Conservation (phyloP, 2,113 vertebrate species). For the Thryonomys swinderianus region DNA sequence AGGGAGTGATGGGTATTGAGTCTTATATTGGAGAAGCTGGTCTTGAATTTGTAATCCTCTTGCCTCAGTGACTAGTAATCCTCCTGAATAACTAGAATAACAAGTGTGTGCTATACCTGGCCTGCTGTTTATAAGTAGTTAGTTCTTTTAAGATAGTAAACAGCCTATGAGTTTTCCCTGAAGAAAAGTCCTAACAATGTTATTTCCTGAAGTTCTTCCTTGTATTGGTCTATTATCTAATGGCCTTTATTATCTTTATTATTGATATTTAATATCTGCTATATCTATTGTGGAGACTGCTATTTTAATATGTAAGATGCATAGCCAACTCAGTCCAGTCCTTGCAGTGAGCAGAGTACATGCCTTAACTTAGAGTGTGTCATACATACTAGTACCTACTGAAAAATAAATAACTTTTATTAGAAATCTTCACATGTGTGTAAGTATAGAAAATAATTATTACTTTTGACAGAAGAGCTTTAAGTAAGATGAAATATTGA, state of each 20-base stretch:
- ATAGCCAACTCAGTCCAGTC: not conserved
- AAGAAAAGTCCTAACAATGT: too few species aligned
- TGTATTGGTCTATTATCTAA: not conserved
- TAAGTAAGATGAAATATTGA: not conserved
- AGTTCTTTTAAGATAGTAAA: not conserved
- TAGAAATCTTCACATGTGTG: not conserved
- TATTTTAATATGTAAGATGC: not conserved
- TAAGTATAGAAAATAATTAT: not conserved
- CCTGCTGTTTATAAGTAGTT: not conserved
- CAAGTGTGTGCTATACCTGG: not conserved
- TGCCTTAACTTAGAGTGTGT: not conserved
- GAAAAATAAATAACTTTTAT: not conserved
- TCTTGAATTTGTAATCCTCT: not conserved
- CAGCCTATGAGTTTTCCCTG: not conserved
- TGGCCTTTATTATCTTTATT: not conserved
- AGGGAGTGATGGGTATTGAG: not conserved
- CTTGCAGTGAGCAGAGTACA: not conserved
- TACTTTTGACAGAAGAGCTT: not conserved
- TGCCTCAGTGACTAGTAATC: too few species aligned
- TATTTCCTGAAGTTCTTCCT: not conserved
- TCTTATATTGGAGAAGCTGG: not conserved
- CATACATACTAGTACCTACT: not conserved
- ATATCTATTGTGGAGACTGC: not conserved
- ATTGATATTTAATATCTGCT: not conserved
- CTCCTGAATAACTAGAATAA: not conserved